Percentiles rank a stretch among this genome's conserved stretches.
Conservation (phyloP, 2,888 invertebrate species). For the Drosophila tripunctata region DNA sequence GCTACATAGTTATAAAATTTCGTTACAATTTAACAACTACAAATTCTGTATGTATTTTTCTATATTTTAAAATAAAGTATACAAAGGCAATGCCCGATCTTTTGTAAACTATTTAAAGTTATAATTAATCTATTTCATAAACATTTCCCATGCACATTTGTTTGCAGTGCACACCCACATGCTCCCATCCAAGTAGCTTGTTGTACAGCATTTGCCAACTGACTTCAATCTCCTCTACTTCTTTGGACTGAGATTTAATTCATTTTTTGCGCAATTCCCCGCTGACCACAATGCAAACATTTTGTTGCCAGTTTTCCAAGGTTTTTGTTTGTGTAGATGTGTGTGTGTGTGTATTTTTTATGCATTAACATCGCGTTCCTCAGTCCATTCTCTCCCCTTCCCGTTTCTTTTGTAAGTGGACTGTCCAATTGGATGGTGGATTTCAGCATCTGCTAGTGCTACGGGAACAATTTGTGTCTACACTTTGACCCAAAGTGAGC, state of each 20-base stretch:
- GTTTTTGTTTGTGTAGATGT: too few species aligned
- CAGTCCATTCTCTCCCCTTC: not conserved
- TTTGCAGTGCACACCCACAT: not conserved
- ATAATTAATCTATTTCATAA: too few species aligned
- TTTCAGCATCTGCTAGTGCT: not conserved
- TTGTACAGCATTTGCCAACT: constrained; percentile 1
- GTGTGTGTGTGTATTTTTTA: too few species aligned
- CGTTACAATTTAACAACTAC: too few species aligned
- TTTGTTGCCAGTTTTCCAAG: constrained; percentile 21
- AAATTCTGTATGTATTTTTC: too few species aligned
- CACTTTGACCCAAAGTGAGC: constrained; percentile 7
- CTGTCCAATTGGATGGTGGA: not conserved
- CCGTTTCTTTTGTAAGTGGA: not conserved
- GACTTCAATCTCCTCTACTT: not conserved
- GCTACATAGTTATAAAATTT: too few species aligned
- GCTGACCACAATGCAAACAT: constrained; percentile 21
- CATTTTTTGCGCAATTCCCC: constrained; percentile 13
- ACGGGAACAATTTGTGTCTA: constrained; percentile 4
- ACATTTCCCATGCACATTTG: too few species aligned
- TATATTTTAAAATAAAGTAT: too few species aligned
- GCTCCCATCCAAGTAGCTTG: constrained; percentile 12
- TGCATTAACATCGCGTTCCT: not conserved
- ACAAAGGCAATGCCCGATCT: too few species aligned
- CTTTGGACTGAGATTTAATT: constrained; percentile 33
- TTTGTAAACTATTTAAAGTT: too few species aligned